Conservation (phyloP, 2,797 vertebrate genomes). For the Macropodus opercularis region DNA sequence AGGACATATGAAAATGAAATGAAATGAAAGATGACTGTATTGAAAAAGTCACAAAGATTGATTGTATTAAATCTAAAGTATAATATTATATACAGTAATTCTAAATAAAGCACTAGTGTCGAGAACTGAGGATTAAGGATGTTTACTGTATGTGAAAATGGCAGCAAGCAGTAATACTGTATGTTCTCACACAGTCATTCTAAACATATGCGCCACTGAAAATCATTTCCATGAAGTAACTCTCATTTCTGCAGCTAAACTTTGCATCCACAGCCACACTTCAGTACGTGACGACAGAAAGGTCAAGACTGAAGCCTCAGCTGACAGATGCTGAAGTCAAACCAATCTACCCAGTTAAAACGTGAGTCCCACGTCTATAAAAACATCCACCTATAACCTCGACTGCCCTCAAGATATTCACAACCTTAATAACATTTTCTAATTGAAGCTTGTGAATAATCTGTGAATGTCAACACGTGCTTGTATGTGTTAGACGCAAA, state of each 20-base stretch:
- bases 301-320: slow-evolving; percentile 37
- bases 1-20: too few species aligned
- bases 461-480: slow-evolving; percentile 6
- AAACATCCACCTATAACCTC: slow-evolving; percentile 39
- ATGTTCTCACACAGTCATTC: too few species aligned
- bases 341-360: slow-evolving; percentile 38
- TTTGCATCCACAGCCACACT: slow-evolving; percentile 3
- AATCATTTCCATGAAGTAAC: too few species aligned
- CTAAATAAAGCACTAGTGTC: too few species aligned
- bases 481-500: slow-evolving; percentile 10
- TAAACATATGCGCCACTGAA: too few species aligned
- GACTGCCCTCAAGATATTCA: slow-evolving; percentile 29
- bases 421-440: slow-evolving; percentile 29
- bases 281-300: slow-evolving; percentile 42
- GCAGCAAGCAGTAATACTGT: too few species aligned
- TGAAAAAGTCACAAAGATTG: too few species aligned
- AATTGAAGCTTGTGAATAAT: slow-evolving; percentile 1
- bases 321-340: slow-evolving; percentile 44
- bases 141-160: too few species aligned
- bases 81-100: too few species aligned
- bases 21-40: too few species aligned
- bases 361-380: slow-evolving; percentile 9
- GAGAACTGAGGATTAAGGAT: too few species aligned
- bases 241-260: background rate
- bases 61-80: too few species aligned